Conservation (phyloP, 1,140 invertebrate species). For the Scaptomyza pallida region DNA sequence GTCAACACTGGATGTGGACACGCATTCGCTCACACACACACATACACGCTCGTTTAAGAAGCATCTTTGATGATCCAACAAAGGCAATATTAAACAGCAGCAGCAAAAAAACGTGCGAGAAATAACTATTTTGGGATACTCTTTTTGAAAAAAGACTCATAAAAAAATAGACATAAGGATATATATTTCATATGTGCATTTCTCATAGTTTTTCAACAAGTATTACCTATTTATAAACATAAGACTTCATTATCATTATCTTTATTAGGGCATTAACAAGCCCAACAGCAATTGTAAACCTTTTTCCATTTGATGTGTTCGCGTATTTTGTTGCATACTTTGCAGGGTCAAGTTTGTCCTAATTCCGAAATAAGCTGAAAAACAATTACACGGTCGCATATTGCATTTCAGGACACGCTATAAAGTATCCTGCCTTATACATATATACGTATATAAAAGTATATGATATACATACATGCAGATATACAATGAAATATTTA, state of each 20-base stretch:
- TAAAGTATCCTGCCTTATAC: background rate
- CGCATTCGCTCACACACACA: background rate
- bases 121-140: background rate
- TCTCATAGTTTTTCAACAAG: no score
- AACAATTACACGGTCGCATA: slow-evolving; percentile 33
- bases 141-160: no score
- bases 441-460: background rate
- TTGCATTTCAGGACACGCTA: background rate
- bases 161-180: no score
- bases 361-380: slow-evolving; percentile 34
- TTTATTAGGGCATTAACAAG: no score
- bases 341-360: slow-evolving; percentile 12
- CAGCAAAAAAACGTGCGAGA: background rate
- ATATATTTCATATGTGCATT: no score
- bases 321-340: slow-evolving; percentile 31
- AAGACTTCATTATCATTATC: no score
- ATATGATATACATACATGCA: background rate
- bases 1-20: background rate
- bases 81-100: slow-evolving; percentile 21
- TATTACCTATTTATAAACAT: no score
- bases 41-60: slow-evolving; percentile 1
- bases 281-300: no score
- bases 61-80: slow-evolving; percentile 35
- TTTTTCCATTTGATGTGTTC: no score
- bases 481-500: background rate